Base-by-base conservation (phyloP, 2,797 vertebrate genomes). In the Enteromius trimaculatus region DNA sequence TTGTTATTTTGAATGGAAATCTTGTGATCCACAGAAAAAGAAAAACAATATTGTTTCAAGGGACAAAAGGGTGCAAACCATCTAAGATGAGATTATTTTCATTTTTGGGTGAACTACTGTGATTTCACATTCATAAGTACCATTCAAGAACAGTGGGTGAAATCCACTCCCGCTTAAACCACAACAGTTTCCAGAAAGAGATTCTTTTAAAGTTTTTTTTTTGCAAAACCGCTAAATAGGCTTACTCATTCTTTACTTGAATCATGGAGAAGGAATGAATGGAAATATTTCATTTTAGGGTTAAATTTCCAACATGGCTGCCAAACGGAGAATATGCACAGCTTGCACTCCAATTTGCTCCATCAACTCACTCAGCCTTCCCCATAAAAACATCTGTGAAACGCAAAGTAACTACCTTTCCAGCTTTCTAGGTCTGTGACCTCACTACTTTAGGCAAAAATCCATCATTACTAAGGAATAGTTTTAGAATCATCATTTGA, bases 331-430 rank as follows among this genome's bases (percentile, higher is more conserved):
- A 53, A 19, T 77, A 78, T 16, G 51, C 71, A 80, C 4, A 16
- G 71, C 75, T 65, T 66, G 65, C 64, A 34, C 21, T n/a, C 26
- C 17, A 29, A 7, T 10, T 29, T 37, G n/a, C 51, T 81, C 85
- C 78, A 58, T 74, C 77, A 39, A 9, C 65, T 51, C 76, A n/a
- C 23, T 84, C 42, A 6, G 6, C 21, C 51, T 76, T 31, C 53
- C 74, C 44, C 66, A 26, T 44, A 51, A 42, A 70, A 60, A 79
- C 68, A 74, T 79, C 77, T 78, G 82, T 42, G 62, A 81, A 74
- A 86, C 2, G 26, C 79, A 84, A 72, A 47, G 17, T 1, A 8
- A 21, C 58, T 78, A 29, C 26, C 58, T 44, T 49, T 17, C 51
- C 34, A 62, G 23, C 11, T 49, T 49, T 78, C 60, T 8, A 77